Conservation (phyloP, 2,113 vertebrate genomes). For the Brienomyrus longianalis region DNA sequence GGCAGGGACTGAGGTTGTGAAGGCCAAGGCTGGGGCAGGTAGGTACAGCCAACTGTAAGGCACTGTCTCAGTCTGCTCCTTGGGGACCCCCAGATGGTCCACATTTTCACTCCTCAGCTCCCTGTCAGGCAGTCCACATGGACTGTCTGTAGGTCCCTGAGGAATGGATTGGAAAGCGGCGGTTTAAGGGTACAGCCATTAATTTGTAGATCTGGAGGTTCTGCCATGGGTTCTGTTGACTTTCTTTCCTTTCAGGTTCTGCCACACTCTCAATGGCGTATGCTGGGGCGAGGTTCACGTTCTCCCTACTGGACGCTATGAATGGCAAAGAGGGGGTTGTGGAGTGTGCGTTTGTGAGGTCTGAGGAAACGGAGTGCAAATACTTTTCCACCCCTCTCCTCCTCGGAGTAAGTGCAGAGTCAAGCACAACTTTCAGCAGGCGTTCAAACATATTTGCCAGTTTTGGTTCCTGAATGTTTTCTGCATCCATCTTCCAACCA, state of each 20-base stretch:
- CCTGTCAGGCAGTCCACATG: not conserved
- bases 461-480: not conserved
- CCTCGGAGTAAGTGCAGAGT: conserved; percentile 65
- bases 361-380: conserved; percentile 81
- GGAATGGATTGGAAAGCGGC: not conserved
- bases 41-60: not conserved
- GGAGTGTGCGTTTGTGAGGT: conserved; percentile 84
- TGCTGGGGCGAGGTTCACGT: conserved; percentile 87
- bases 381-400: conserved; percentile 95
- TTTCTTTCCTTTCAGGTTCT: conserved; percentile 63
- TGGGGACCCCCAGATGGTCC: not conserved
- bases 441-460: not conserved
- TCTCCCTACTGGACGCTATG: conserved; percentile 89
- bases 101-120: not conserved
- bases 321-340: conserved; percentile 90
- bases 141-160: not conserved
- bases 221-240: not conserved
- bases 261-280: conserved; percentile 97
- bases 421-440: not conserved
- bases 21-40: conserved; percentile 93
- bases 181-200: not conserved
- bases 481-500: not conserved
- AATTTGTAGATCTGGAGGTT: not conserved
- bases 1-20: conserved; percentile 93
- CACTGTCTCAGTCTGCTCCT: not conserved